Conservation (phyloP, 2,113 vertebrate genomes). For the Hyla sarda region DNA sequence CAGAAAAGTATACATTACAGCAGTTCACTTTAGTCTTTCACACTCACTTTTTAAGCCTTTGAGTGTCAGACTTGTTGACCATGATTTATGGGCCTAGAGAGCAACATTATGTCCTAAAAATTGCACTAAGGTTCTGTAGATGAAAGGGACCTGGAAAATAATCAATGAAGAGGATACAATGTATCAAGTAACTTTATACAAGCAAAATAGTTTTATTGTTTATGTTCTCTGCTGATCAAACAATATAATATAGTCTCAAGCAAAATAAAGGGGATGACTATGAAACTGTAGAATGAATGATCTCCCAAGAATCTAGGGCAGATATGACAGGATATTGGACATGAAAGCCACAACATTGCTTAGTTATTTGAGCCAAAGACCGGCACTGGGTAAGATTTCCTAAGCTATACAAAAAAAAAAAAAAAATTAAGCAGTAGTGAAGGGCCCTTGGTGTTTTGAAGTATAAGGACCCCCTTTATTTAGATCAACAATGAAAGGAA, state of each 20-base stretch:
- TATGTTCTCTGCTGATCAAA: neutral
- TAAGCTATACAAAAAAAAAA: no score
- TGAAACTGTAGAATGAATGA: neutral
- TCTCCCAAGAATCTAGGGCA: neutral
- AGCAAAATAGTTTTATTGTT: no score
- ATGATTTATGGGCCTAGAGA: neutral
- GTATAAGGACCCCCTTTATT: no score
- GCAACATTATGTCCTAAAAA: neutral
- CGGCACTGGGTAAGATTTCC: no score
- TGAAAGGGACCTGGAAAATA: neutral
- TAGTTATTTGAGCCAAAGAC: no score
- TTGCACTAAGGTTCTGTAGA: neutral
- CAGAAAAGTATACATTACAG: neutral
- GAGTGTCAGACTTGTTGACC: neutral
- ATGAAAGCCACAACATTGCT: no score
- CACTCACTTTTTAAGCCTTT: slow-evolving; percentile 2
- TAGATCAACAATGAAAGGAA: no score
- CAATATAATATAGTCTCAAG: neutral
- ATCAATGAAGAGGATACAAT: neutral
- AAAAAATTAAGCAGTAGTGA: no score
- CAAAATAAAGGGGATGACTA: neutral
- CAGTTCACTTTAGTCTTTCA: slow-evolving; percentile 4
- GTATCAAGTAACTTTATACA: no score
- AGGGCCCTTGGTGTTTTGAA: no score
- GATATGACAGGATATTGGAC: no score